Percentiles rank a stretch among this genome's conserved stretches.
Evolutionary conservation across 35 echinoderm and acorn worm species (phyloP).

Genomic region (Diadema setosum): DNA sequence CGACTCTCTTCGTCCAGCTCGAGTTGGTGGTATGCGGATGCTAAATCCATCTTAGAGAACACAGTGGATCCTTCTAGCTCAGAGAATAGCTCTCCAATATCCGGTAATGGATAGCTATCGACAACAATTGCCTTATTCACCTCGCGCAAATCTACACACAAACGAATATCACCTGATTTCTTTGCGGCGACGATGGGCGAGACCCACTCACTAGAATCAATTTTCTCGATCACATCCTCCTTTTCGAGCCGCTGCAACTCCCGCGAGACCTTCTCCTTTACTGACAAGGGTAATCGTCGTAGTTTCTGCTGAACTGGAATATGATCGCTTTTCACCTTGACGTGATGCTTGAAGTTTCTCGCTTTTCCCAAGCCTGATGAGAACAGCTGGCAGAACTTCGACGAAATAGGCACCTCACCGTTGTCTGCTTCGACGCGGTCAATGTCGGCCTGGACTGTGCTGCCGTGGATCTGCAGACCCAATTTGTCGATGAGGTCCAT

Average conservation of each 20-base stretch:
- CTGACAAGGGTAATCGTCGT: conserved; percentile 26
- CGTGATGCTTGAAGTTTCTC: neutral
- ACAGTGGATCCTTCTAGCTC: conserved; percentile 28
- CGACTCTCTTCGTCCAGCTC: conserved; percentile 22
- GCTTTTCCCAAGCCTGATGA: neutral
- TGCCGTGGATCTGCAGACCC: neutral
- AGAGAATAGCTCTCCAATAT: conserved; percentile 60
- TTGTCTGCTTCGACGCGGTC: neutral
- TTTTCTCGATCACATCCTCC: conserved; percentile 62
- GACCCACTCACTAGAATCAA: conserved; percentile 72
- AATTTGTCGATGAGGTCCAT: conserved; percentile 32
- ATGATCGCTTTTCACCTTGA: conserved; percentile 13
- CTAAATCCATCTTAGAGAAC: conserved; percentile 61
- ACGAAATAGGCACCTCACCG: neutral
- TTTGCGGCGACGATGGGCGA: conserved; percentile 42
- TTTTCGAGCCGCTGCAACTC: too few species aligned
- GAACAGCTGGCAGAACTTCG: neutral
- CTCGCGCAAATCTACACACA: conserved; percentile 62
- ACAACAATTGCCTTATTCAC: conserved; percentile 53
- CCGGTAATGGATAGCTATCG: conserved; percentile 55
- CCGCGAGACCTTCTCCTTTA: conserved; percentile 10
- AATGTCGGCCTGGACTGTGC: neutral
- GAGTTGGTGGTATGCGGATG: conserved; percentile 64
- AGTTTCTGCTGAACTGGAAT: conserved; percentile 44
- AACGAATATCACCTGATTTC: conserved; percentile 33